Conservation (phyloP, 2,888 invertebrate genomes). For the Mayetiola destructor region DNA sequence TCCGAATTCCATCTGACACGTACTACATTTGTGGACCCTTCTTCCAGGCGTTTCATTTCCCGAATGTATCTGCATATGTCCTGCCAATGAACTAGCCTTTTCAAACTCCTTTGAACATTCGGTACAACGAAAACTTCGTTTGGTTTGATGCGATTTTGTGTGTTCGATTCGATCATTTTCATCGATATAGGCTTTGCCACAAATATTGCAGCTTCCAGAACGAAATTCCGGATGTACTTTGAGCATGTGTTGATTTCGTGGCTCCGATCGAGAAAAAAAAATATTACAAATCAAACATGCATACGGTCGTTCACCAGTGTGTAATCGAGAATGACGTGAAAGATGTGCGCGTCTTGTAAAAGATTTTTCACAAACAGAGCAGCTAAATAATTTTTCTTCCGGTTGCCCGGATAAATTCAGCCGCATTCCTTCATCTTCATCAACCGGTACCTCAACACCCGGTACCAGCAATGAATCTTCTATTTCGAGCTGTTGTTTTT, state of each 20-base stretch:
- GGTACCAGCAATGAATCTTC: too few relatives aligned
- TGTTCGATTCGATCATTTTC: not conserved
- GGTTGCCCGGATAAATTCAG: too few relatives aligned
- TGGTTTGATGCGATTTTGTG: not conserved
- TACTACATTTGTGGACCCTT: not conserved
- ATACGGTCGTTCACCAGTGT: not conserved
- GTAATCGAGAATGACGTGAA: not conserved
- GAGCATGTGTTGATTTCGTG: not conserved
- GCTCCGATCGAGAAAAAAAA: not conserved
- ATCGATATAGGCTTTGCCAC: not conserved
- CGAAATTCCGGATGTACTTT: not conserved
- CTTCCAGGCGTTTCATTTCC: not conserved
- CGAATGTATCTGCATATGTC: not conserved
- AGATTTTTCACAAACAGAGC: not conserved
- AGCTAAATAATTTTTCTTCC: too few relatives aligned
- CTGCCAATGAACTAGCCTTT: not conserved
- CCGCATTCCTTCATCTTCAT: too few relatives aligned
- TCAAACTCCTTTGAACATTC: not conserved
- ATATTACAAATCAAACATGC: not conserved
- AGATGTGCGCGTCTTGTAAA: not conserved
- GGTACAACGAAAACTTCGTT: not conserved
- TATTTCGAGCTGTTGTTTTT: too few relatives aligned
- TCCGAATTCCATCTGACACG: not conserved
- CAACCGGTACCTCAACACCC: too few relatives aligned
- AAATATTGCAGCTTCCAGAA: not conserved